phyloP scores from a whole-genome alignment of 2,113 vertebrate genomes.

The Jacana jacana region DNA sequence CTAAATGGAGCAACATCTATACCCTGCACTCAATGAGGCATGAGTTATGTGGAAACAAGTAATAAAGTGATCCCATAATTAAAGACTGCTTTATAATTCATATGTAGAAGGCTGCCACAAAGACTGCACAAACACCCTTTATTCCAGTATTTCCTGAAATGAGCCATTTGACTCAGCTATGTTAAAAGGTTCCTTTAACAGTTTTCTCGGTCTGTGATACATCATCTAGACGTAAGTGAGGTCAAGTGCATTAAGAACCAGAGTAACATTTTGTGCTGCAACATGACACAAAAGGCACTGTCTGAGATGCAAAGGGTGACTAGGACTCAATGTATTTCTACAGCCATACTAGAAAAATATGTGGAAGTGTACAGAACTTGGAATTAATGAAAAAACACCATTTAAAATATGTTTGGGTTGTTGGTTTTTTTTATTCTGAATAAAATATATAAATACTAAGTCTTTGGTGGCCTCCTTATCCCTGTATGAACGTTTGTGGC shows the following conservation, averaged over 20 bases:
- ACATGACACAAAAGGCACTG: constrained; percentile 15
- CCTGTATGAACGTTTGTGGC: background rate
- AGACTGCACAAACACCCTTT: constrained; percentile 8
- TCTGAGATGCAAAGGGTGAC: background rate
- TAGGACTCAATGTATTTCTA: background rate
- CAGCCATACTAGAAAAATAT: background rate
- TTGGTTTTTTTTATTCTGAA: background rate
- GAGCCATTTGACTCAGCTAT: background rate
- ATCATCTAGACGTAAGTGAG: constrained; percentile 5
- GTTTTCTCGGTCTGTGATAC: background rate
- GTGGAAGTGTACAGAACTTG: background rate
- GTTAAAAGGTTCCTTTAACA: constrained; percentile 33
- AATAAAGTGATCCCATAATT: constrained; percentile 35
- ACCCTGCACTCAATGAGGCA: background rate
- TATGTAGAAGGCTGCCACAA: background rate
- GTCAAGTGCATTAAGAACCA: constrained; percentile 17
- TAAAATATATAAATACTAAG: background rate
- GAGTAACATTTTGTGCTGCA: background rate
- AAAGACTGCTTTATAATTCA: background rate
- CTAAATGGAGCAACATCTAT: background rate
- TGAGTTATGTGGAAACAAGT: constrained; percentile 2
- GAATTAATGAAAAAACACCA: background rate
- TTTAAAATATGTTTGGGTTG: background rate
- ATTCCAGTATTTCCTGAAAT: constrained; percentile 30
- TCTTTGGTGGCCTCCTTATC: background rate